Evolutionary conservation across 2,113 vertebrate species (phyloP).

Genomic region (Lepus europaeus): DNA sequence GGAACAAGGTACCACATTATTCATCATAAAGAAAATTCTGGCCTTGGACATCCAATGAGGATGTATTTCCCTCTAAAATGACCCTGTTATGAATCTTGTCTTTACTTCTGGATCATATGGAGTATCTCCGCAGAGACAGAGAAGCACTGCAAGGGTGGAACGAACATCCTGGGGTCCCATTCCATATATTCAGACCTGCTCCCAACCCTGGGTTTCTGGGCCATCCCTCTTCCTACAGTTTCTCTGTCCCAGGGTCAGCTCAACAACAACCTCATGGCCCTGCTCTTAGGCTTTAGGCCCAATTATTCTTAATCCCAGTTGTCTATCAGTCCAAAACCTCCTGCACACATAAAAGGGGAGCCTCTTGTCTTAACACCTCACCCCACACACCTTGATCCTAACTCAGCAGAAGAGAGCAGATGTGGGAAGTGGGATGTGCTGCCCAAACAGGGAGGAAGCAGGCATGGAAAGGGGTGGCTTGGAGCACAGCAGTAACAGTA

Average conservation of each 20-base stretch:
- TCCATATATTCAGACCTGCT: not conserved
- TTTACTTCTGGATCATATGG: not conserved
- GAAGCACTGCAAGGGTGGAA: not conserved
- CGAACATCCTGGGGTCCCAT: not conserved
- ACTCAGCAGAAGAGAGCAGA: not conserved
- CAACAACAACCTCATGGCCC: not conserved
- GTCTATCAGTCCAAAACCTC: not conserved
- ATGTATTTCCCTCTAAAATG: not conserved
- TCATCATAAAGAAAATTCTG: conserved; percentile 17
- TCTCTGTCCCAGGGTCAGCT: not conserved
- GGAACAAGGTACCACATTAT: not conserved
- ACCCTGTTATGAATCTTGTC: not conserved
- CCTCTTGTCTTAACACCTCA: not conserved
- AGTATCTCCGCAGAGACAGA: not conserved
- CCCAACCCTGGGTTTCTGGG: not conserved
- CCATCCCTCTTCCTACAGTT: not conserved
- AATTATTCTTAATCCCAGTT: not conserved
- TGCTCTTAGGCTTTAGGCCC: not conserved
- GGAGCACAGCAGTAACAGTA: not conserved
- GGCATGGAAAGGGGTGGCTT: accelerated
- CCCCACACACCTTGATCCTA: not conserved
- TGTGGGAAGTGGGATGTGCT: not conserved
- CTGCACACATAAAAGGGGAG: not conserved
- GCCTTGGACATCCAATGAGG: not conserved
- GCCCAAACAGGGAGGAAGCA: not conserved